phyloP scores from a whole-genome alignment of 2,888 invertebrate genomes.

The Morpho deidamia region DNA sequence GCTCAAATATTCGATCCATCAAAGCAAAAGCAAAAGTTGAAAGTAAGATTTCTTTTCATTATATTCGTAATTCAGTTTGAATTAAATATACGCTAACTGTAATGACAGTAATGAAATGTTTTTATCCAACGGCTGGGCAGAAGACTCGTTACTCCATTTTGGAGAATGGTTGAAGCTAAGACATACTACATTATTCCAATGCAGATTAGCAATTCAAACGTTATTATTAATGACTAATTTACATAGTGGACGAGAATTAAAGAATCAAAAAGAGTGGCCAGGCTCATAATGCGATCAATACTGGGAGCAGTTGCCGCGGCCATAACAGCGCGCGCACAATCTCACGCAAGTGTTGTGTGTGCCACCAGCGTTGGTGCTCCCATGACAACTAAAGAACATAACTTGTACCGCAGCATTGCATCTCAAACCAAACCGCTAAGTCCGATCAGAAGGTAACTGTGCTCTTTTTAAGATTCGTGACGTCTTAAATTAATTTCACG shows the following conservation, averaged over 20 bases:
- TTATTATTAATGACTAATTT: background rate
- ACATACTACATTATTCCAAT: background rate
- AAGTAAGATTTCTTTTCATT: background rate
- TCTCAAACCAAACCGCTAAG: constrained; percentile 1
- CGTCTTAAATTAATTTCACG: no score
- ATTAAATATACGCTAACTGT: background rate
- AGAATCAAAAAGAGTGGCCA: background rate
- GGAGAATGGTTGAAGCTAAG: background rate
- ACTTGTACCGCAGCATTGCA: background rate
- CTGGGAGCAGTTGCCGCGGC: background rate
- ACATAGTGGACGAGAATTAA: background rate
- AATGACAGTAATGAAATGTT: no score
- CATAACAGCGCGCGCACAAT: background rate
- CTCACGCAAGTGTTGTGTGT: background rate
- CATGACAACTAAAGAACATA: background rate
- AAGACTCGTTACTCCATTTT: no score
- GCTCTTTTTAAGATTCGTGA: background rate
- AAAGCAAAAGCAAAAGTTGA: background rate
- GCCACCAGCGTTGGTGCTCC: background rate
- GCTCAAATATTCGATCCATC: background rate
- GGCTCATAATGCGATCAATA: background rate
- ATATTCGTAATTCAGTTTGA: background rate
- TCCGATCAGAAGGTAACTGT: background rate
- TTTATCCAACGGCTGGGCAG: no score
- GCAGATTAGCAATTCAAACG: background rate